Evolutionary conservation across 2,888 invertebrate species (phyloP).

Genomic region (Nesidiocoris tenuis): DNA sequence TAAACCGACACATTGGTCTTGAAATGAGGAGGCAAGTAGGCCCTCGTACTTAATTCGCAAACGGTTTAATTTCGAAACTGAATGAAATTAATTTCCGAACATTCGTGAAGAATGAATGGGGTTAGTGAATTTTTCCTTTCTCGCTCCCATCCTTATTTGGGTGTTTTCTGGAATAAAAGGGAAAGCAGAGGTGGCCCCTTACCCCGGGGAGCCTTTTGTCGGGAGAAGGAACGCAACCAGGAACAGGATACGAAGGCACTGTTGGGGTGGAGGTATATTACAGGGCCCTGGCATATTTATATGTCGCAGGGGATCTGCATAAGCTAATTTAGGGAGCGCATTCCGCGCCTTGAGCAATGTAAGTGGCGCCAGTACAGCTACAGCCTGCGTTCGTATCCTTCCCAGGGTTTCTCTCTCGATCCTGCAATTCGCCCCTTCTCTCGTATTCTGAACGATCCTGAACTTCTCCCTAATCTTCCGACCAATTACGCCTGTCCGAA

Average conservation of each 20-base stretch:
- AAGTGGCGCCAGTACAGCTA: conserved; percentile 22
- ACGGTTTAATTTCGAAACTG: too few species aligned
- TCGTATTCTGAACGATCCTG: conserved; percentile 8
- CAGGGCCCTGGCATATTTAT: conserved; percentile 40
- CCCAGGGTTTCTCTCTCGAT: not conserved
- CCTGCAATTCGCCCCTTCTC: conserved; percentile 20
- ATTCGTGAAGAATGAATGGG: too few species aligned
- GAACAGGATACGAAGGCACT: not conserved
- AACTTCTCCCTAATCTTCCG: conserved; percentile 18
- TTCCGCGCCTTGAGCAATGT: conserved; percentile 38
- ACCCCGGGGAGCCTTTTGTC: not conserved
- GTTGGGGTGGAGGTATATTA: conserved; percentile 23
- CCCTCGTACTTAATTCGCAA: too few species aligned
- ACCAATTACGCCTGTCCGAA: conserved; percentile 24
- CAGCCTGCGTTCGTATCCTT: conserved; percentile 1
- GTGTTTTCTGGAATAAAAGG: not conserved
- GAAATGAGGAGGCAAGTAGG: too few species aligned
- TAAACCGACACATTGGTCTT: too few species aligned
- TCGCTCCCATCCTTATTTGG: not conserved
- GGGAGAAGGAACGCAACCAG: not conserved
- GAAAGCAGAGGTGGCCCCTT: not conserved
- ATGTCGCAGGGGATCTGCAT: conserved; percentile 43
- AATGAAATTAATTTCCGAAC: too few species aligned
- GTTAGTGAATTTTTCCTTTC: too few species aligned
- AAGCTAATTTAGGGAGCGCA: conserved; percentile 43